phyloP scores from a whole-genome alignment of 2,113 vertebrate species.

The Nesogale talazaci region DNA sequence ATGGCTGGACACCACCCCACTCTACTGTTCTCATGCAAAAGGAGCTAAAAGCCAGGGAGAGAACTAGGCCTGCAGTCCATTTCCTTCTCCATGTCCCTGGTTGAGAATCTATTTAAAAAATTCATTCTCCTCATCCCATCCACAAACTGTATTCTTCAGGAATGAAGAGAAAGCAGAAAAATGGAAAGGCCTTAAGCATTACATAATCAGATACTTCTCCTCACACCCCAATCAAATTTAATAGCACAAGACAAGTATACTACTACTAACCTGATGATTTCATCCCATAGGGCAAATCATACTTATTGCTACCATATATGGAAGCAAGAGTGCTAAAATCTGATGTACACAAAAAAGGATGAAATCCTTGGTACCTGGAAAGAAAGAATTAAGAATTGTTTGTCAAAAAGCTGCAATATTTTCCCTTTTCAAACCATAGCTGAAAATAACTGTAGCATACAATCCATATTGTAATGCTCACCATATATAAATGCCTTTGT shows the following conservation, averaged over 20 bases:
- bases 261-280: constrained; percentile 85
- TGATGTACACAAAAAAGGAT: constrained; percentile 85
- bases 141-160: background rate
- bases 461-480: background rate
- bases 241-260: background rate
- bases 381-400: constrained; percentile 34
- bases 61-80: background rate
- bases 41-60: background rate
- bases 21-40: background rate
- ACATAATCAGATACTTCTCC: background rate
- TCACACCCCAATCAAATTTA: background rate
- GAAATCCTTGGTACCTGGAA: constrained; percentile 81
- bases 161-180: constrained; percentile 18
- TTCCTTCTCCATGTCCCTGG: background rate
- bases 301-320: constrained; percentile 76
- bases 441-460: background rate
- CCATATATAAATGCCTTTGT: background rate
- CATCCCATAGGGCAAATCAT: constrained; percentile 86
- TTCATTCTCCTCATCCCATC: background rate
- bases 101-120: constrained; percentile 9
- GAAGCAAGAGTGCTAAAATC: constrained; percentile 82
- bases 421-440: background rate
- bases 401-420: constrained; percentile 27
- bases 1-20: background rate
- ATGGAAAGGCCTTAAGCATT: background rate